These are phyloP conservation scores for Torymus texanus DNA, from an alignment of 2,888 invertebrate species.

Conservation along the genomic window DNA sequence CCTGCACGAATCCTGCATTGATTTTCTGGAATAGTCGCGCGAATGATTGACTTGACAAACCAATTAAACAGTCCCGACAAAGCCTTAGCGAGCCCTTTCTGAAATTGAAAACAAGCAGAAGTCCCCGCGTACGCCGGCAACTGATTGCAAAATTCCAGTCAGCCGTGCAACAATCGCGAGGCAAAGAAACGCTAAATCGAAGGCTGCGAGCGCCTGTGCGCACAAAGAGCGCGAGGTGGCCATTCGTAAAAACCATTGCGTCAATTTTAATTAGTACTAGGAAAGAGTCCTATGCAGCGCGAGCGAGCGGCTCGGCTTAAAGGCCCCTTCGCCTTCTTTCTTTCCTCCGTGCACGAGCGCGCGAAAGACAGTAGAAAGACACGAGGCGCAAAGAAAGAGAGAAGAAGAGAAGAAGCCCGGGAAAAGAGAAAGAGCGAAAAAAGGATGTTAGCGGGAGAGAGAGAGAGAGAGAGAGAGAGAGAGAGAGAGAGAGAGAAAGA, in stretches of 20 bases:
- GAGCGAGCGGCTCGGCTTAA: conserved; percentile 29
- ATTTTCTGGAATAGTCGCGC: too few relatives aligned
- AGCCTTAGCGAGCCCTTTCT: background rate
- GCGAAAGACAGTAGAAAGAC: conserved; percentile 38
- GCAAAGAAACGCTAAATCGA: conserved; percentile 11
- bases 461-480: background rate
- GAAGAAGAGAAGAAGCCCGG: conserved; percentile 10
- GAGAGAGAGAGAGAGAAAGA: background rate
- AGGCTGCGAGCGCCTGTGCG: background rate
- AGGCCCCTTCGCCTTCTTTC: background rate
- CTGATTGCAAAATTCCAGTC: background rate
- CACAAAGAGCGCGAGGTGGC: background rate
- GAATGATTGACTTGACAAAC: too few relatives aligned
- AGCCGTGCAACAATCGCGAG: conserved; percentile 5
- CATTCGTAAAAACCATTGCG: conserved; percentile 38
- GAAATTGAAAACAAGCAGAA: background rate
- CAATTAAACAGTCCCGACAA: too few relatives aligned
- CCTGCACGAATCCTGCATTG: too few relatives aligned
- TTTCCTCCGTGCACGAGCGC: background rate
- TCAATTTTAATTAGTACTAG: conserved; percentile 56
- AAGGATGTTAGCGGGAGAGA: too few relatives aligned
- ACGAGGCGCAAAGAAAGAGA: conserved; percentile 17
- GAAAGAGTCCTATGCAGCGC: conserved; percentile 28
- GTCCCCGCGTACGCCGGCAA: background rate
- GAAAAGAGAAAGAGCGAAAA: background rate